Percentiles rank a stretch among this genome's conserved stretches.
These are phyloP conservation scores for Nematostella vectensis DNA, from an alignment of 92 coral and sea anemone genomes.

Conservation along the genomic window DNA sequence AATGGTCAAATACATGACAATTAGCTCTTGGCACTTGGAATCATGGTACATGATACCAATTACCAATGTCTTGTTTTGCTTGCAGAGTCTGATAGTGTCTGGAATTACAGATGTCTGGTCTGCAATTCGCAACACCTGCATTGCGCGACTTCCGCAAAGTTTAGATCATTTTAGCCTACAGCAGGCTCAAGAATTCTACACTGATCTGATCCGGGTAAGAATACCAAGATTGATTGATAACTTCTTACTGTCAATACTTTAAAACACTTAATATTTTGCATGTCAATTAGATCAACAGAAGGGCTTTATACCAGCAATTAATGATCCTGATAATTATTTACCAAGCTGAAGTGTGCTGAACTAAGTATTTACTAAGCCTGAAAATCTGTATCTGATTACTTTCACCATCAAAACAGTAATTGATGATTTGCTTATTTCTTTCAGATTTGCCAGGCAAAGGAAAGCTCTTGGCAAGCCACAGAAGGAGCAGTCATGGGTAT, in stretches of 20 bases:
- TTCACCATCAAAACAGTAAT: too few relatives aligned
- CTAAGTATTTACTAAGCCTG: too few relatives aligned
- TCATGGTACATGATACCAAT: too few relatives aligned
- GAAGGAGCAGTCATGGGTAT: slow-evolving; percentile 99
- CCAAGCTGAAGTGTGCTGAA: too few relatives aligned
- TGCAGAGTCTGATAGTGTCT: slow-evolving; percentile 63
- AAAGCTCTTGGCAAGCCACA: slow-evolving; percentile 94
- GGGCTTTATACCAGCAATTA: too few relatives aligned
- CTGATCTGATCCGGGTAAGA: slow-evolving; percentile 69
- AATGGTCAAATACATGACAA: too few relatives aligned
- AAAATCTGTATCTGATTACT: too few relatives aligned
- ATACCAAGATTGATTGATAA: too few relatives aligned
- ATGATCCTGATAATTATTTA: too few relatives aligned
- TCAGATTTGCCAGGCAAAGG: slow-evolving; percentile 87
- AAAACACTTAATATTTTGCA: neutral
- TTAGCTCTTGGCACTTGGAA: too few relatives aligned
- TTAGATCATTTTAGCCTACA: slow-evolving; percentile 60
- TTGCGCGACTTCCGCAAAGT: slow-evolving; percentile 62
- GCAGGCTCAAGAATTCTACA: slow-evolving; percentile 73
- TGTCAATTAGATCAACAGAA: too few relatives aligned
- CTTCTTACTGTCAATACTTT: neutral
- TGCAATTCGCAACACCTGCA: slow-evolving; percentile 89
- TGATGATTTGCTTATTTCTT: too few relatives aligned
- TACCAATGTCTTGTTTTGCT: neutral
- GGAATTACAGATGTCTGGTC: slow-evolving; percentile 99